Evolutionary conservation across 2,113 vertebrate genomes (phyloP).

Genomic region (Balaenoptera acutorostrata): DNA sequence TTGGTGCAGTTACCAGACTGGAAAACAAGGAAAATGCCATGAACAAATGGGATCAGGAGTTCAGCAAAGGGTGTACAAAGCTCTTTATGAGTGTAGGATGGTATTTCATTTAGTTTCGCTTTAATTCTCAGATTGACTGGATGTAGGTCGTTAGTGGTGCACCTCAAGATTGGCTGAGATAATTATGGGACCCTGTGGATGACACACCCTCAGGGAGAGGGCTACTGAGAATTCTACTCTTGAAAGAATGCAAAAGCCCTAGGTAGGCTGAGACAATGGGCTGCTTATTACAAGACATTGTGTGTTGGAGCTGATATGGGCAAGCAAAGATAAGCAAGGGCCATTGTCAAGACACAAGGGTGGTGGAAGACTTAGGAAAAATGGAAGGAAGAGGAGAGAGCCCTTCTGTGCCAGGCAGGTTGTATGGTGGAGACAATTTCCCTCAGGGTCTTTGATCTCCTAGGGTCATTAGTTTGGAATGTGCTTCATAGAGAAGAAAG

Average conservation of each 20-base stretch:
- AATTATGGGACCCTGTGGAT: neutral
- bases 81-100: neutral
- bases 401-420: neutral
- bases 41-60: neutral
- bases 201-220: neutral
- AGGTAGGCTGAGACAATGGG: neutral
- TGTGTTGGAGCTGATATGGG: neutral
- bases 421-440: neutral
- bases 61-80: conserved; percentile 31
- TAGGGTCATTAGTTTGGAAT: neutral
- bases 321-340: neutral
- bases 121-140: neutral
- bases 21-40: conserved; percentile 5
- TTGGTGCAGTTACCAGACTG: neutral
- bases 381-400: rapidly evolving
- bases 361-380: neutral
- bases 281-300: neutral
- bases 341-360: neutral
- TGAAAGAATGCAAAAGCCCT: neutral
- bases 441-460: neutral
- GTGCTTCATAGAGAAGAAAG: neutral
- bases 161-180: neutral
- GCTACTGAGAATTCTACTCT: neutral
- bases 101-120: conserved; percentile 25
- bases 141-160: neutral